A percentile compares a stretch with the other conserved stretches of the same genome.
Conservation (phyloP, 2,113 vertebrate species). For the Procapra przewalskii region DNA sequence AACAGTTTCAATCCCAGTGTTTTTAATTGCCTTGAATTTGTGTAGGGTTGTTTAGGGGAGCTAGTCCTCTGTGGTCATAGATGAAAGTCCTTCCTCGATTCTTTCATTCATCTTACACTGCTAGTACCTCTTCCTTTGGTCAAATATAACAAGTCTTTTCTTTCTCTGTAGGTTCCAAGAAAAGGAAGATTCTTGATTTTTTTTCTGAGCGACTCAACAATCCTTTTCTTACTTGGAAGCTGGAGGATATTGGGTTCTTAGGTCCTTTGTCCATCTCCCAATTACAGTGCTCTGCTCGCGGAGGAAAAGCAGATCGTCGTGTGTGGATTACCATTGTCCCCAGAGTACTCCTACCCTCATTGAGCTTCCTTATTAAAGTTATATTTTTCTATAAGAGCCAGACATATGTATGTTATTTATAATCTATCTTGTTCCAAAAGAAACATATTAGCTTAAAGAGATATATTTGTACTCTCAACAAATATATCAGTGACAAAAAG, state of each 20-base stretch:
- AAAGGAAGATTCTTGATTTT: slow-evolving; percentile 88
- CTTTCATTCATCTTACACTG: background rate
- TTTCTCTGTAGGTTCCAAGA: slow-evolving; percentile 85
- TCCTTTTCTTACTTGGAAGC: background rate
- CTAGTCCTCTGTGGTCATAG: background rate
- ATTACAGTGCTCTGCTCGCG: background rate
- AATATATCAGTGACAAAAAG: background rate
- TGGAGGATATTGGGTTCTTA: background rate
- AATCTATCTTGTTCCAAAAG: slow-evolving; percentile 14
- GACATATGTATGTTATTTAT: background rate
- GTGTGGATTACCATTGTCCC: background rate
- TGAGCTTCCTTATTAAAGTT: slow-evolving; percentile 55
- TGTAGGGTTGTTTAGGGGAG: background rate
- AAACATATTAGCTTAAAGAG: background rate
- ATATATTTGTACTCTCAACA: background rate
- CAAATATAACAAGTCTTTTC: slow-evolving; percentile 38
- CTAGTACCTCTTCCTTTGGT: background rate
- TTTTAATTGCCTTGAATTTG: background rate
- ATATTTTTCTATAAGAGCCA: slow-evolving; percentile 12
- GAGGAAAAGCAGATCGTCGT: background rate
- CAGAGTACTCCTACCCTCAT: background rate
- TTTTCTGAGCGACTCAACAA: background rate
- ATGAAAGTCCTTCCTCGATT: background rate
- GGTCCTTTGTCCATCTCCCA: background rate
- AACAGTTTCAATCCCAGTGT: background rate